Percentiles rank a stretch among this genome's conserved stretches.
Conservation (phyloP, 2,797 vertebrate genomes). For the Oophaga sylvatica region DNA sequence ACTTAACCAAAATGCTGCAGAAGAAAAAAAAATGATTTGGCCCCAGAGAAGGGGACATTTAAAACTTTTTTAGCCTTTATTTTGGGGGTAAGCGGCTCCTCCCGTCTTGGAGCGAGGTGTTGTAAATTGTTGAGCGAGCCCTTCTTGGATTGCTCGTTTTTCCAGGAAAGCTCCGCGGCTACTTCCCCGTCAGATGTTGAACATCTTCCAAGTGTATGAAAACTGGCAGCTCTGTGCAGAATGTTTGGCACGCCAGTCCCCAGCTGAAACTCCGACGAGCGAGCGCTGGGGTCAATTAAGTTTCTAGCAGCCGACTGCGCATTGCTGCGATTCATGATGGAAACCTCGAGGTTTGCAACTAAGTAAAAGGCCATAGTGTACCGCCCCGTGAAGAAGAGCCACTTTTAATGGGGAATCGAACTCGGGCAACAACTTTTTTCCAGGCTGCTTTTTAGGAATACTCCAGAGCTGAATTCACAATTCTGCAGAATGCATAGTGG, state of each 20-base stretch:
- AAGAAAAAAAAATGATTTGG: not conserved
- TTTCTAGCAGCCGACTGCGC: conserved; percentile 41
- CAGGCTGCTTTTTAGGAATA: no score
- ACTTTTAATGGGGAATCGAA: not conserved
- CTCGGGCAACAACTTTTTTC: not conserved
- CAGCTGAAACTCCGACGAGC: conserved; percentile 44
- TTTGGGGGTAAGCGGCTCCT: conserved; percentile 44
- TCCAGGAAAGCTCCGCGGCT: conserved; percentile 55
- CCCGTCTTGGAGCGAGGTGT: conserved; percentile 18
- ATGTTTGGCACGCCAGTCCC: conserved; percentile 46
- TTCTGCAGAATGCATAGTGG: no score
- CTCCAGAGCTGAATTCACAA: no score
- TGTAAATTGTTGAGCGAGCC: conserved; percentile 25
- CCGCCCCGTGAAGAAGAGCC: not conserved
- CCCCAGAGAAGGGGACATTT: conserved; percentile 32
- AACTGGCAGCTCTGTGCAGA: conserved; percentile 56
- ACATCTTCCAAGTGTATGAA: conserved; percentile 48
- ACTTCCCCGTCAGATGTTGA: conserved; percentile 58
- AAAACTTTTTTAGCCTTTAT: conserved; percentile 40
- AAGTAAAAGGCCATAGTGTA: not conserved
- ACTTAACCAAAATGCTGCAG: conserved; percentile 1
- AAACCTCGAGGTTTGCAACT: conserved; percentile 1
- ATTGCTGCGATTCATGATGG: conserved; percentile 34
- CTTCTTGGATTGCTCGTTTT: conserved; percentile 42
- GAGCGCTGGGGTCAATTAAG: conserved; percentile 57